Evolutionary conservation across 2,797 vertebrate species (phyloP), one percentile per base, ranked within the genome.

Genomic region (Cheirogaleus major): DNA sequence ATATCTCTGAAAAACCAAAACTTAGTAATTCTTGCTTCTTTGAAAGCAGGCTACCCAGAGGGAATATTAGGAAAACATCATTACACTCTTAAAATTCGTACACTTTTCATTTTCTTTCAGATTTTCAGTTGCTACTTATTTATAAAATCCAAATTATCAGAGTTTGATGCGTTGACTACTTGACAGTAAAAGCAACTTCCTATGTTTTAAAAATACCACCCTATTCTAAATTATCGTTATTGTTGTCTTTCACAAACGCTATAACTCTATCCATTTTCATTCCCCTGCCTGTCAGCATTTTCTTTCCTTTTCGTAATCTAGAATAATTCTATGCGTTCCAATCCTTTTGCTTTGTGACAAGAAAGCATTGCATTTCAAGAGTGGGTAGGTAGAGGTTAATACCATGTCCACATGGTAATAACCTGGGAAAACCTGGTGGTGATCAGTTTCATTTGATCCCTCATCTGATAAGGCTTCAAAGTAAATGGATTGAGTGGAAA

Each of bases 391-490:
- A 65, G 84, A 91, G 69, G 82, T 80, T 82, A 73, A 57, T 94
- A 94, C 67, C 76, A 5, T 41, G 93, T 79, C 70, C 63, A 30
- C 27, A 32, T 75, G 72, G 50, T 86, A 95, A 95, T 41, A 96
- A 95, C 81, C 14, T 92, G 55, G 78, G 13, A 61, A 94, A 92
- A 73, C 67, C 30, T 86, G 0, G 50, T 82, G 80, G 45, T 73
- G 91, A 38, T 89, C 27, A 18, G 30, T 98, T 97, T 97, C 88
- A 81, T 95, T 95, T 94, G 48, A 78, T 91, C 32, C 22, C 82
- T 95, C 79, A 94, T 95, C 70, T 89, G 86, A 96, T 93, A 97
- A 95, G 79, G 4, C 92, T 78, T 84, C 89, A 86, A 96, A 95
- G 81, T 84, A 93, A 96, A 95, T 57, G 50, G 89, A 14, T 69